phyloP scores from a whole-genome alignment of 2,888 invertebrate species.

The Drosophila siamana region DNA sequence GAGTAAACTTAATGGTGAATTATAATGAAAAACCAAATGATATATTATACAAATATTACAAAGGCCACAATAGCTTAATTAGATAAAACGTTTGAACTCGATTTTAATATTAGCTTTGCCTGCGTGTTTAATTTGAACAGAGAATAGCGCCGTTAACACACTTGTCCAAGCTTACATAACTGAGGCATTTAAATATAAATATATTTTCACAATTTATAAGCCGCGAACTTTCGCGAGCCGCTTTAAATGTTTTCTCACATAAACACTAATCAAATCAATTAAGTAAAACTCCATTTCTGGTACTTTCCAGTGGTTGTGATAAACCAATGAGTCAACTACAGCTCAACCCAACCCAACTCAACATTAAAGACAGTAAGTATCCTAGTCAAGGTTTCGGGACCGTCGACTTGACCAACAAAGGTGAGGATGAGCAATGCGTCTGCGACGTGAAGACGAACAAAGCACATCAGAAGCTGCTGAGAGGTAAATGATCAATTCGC shows the following conservation, averaged over 20 bases:
- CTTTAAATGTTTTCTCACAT: not conserved
- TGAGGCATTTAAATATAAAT: too few species aligned
- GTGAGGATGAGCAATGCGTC: slow-evolving; percentile 36
- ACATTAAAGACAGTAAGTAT: slow-evolving; percentile 24
- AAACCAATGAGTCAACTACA: slow-evolving; percentile 26
- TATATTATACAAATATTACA: too few species aligned
- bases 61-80: too few species aligned
- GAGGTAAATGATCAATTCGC: slow-evolving; percentile 26
- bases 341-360: slow-evolving; percentile 11
- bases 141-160: too few species aligned
- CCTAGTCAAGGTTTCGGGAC: slow-evolving; percentile 56
- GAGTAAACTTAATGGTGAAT: too few species aligned
- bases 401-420: slow-evolving; percentile 19
- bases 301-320: slow-evolving; percentile 9
- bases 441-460: slow-evolving; percentile 30
- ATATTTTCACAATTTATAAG: too few species aligned
- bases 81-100: too few species aligned
- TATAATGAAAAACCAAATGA: too few species aligned
- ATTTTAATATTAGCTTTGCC: too few species aligned
- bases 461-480: slow-evolving; percentile 18
- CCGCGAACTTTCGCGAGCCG: not conserved
- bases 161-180: too few species aligned
- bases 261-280: slow-evolving; percentile 1
- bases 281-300: slow-evolving; percentile 2
- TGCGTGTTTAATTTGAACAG: too few species aligned